Percentiles rank a stretch among this genome's conserved stretches.
Conservation (phyloP, 2,797 vertebrate genomes). For the Arnoldichthys spilopterus region DNA sequence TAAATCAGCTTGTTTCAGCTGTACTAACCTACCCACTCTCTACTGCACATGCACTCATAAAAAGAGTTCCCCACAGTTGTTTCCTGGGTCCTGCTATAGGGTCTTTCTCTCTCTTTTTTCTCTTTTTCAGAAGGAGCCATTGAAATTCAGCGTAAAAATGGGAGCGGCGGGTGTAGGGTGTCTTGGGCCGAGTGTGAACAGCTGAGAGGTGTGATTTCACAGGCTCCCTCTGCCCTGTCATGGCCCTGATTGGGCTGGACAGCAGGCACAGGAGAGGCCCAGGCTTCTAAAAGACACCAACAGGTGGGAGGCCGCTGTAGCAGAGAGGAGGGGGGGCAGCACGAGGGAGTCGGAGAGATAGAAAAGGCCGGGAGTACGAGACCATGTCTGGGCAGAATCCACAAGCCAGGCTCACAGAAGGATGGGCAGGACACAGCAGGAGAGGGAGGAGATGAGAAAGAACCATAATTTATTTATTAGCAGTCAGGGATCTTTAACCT, state of each 20-base stretch:
- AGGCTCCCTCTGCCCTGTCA: slow-evolving; percentile 87
- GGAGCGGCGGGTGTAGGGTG: slow-evolving; percentile 78
- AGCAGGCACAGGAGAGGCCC: slow-evolving; percentile 87
- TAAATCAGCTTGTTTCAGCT: slow-evolving; percentile 47
- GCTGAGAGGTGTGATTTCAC: slow-evolving; percentile 95
- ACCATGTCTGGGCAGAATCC: slow-evolving; percentile 76
- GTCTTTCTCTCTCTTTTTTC: slow-evolving; percentile 49
- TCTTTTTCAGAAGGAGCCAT: slow-evolving; percentile 67
- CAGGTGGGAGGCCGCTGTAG: slow-evolving; percentile 85
- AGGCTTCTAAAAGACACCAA: slow-evolving; percentile 91
- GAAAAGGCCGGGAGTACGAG: slow-evolving; percentile 79
- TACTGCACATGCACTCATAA: slow-evolving; percentile 61
- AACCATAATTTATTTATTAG: slow-evolving; percentile 1
- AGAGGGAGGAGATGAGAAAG: slow-evolving; percentile 44
- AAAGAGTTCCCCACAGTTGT: slow-evolving; percentile 69
- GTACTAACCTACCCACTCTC: slow-evolving; percentile 29
- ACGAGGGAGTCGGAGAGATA: slow-evolving; percentile 75
- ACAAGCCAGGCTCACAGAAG: slow-evolving; percentile 65
- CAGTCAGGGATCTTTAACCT: slow-evolving; percentile 20
- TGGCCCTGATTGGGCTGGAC: slow-evolving; percentile 92
- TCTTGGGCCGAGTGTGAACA: slow-evolving; percentile 85
- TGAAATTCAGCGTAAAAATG: slow-evolving; percentile 75
- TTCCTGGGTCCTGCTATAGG: slow-evolving; percentile 55
- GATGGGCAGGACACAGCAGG: slow-evolving; percentile 62
- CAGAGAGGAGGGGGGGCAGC: slow-evolving; percentile 76